phyloP scores from a whole-genome alignment of 2,113 vertebrate species.

The Channa maculata region DNA sequence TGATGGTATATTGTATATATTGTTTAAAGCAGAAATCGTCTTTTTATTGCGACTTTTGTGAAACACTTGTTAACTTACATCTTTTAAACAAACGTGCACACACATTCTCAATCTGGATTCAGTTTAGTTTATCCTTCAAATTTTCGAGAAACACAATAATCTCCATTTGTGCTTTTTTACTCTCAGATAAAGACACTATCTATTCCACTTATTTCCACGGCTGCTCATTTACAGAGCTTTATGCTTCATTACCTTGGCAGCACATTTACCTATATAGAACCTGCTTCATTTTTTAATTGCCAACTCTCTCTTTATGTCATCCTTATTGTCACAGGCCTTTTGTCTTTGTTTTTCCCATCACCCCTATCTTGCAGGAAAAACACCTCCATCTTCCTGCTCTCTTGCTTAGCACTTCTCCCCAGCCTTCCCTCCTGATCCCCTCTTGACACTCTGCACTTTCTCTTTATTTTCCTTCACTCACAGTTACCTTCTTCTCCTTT shows the following conservation, averaged over 20 bases:
- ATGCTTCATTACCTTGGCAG: constrained; percentile 56
- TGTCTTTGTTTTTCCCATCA: neutral
- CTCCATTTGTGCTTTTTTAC: neutral
- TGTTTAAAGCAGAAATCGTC: neutral
- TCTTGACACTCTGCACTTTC: neutral
- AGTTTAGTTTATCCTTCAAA: constrained; percentile 1
- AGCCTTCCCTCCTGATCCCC: neutral
- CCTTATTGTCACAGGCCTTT: neutral
- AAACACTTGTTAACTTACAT: neutral
- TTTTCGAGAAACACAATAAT: neutral
- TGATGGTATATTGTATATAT: too few species aligned
- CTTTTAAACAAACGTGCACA: neutral
- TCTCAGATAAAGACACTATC: constrained; percentile 29
- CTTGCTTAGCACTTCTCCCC: neutral
- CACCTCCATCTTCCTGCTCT: neutral
- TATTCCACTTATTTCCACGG: constrained; percentile 62
- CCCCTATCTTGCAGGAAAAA: neutral
- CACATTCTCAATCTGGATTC: too few species aligned
- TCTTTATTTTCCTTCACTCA: neutral
- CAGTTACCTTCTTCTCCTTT: constrained; percentile 1
- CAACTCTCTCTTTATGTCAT: neutral
- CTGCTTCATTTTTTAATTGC: neutral
- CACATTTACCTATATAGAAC: constrained; percentile 23
- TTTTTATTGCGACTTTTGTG: neutral
- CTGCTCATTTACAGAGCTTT: constrained; percentile 47